Evolutionary conservation across 2,797 vertebrate species (phyloP).

Genomic region (Dermochelys coriacea): DNA sequence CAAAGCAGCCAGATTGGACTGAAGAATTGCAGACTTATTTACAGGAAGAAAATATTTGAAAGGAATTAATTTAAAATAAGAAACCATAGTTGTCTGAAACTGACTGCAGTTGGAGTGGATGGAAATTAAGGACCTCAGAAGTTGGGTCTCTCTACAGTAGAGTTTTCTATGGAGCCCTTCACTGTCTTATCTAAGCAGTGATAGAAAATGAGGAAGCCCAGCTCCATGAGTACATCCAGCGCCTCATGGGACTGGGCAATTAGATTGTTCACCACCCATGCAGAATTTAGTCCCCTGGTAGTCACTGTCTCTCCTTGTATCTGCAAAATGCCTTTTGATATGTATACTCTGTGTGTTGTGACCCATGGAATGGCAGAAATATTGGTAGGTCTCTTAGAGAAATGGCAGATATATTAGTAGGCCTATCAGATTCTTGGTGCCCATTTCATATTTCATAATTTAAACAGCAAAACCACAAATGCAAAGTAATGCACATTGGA

Average conservation of each 20-base stretch:
- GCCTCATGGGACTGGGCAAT: not conserved
- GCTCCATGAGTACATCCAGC: not conserved
- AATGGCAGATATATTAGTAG: not conserved
- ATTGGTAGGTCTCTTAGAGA: slow-evolving; percentile 9
- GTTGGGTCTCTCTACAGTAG: not conserved
- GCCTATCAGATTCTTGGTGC: not conserved
- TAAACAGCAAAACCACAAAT: not conserved
- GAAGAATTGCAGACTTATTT: slow-evolving; percentile 17
- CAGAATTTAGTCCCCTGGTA: slow-evolving; percentile 15
- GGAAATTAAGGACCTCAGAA: slow-evolving; percentile 24
- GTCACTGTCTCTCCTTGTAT: not conserved
- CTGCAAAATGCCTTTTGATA: not conserved
- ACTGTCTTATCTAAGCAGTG: not conserved
- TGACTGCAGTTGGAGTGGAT: slow-evolving; percentile 7
- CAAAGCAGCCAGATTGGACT: slow-evolving; percentile 32
- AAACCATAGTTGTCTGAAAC: slow-evolving; percentile 16
- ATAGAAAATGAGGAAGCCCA: slow-evolving; percentile 5
- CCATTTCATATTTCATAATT: not conserved
- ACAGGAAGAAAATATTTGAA: slow-evolving; percentile 31
- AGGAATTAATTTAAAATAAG: slow-evolving; percentile 55
- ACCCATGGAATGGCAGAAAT: not conserved
- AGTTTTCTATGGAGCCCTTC: not conserved
- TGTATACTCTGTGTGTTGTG: not conserved
- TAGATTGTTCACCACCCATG: not conserved
- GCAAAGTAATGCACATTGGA: no score